Base-by-base conservation (phyloP, 2,888 invertebrate species). In the Polyommatus iphigenia region DNA sequence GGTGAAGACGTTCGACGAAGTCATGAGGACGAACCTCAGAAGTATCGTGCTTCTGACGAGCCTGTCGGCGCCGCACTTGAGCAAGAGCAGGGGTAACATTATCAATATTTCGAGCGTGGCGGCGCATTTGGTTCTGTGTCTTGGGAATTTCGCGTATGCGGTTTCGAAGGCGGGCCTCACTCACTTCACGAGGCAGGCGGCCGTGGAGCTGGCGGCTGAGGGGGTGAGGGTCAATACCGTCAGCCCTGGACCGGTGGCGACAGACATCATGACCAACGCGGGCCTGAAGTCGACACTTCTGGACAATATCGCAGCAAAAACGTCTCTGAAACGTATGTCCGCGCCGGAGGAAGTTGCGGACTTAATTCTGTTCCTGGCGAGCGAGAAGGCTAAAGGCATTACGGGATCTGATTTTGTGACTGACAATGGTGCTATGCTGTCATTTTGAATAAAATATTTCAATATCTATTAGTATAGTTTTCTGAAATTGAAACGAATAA, bases 171-270 rank as follows among this genome's bases (percentile, higher is more conserved):
- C 81, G 13, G 81, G 79, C 0, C 54, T 81, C 15, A 96, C 97
- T 87, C 96, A 97, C 83, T 95, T 97, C 81, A 97, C 97, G 1
- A 91, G 95, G 81, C 96, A 96, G 84, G 89, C 95, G 13, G 97
- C 97, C 10, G 86, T 97, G 73, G 97, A 96, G 83, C 86, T 96
- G 18, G 95, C 95, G 77, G 79, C 87, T 0, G 91, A 93, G 82
- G 91, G 86, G 15, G 95, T 97, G 0, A 90, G 97, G 77, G 96
- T 96, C 0, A 97, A 97, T 85, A 91, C 95, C 77, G 96, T 97
- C 0, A 96, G 96, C 85, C 97, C 81, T n/a, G 81, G 82, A 24
- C 80, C 82, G 0, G 81, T 81, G 3, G 71, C 46, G 18, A 82
- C 81, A 15, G 81, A 82, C 41, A 77, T 80, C 2, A 18, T 59